Evolutionary conservation across 92 coral and sea anemone species (phyloP).

Genomic region (Ricordea florida): DNA sequence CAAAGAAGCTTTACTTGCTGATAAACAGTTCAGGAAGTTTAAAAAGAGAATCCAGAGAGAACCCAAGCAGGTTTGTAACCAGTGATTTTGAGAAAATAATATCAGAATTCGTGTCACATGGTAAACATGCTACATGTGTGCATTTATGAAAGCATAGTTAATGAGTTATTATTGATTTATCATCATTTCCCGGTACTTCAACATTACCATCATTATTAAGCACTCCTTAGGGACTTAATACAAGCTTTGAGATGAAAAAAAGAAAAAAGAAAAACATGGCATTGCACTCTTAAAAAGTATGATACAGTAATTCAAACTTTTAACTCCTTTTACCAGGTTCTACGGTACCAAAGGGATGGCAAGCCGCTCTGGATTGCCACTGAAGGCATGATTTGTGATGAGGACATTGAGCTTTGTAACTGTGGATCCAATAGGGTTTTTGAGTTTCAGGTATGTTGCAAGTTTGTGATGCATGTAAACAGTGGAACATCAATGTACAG

Average conservation of each 20-base stretch:
- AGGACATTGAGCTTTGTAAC: constrained; percentile 67
- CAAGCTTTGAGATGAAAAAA: no score
- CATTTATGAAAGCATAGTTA: no score
- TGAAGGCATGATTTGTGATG: constrained; percentile 51
- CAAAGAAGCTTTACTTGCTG: constrained; percentile 81
- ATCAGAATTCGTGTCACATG: no score
- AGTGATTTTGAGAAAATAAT: no score
- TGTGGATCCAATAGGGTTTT: constrained; percentile 93
- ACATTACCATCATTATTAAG: no score
- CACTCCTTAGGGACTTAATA: no score
- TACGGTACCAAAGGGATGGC: constrained; percentile 81
- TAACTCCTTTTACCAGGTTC: constrained; percentile 36
- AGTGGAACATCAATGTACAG: no score
- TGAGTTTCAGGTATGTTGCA: constrained; percentile 86
- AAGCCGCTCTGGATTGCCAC: constrained; percentile 93
- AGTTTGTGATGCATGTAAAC: not conserved
- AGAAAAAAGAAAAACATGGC: no score
- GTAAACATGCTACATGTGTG: no score
- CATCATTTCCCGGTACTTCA: no score
- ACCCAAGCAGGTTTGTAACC: constrained; percentile 88
- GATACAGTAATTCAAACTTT: not conserved
- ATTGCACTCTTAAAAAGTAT: not conserved
- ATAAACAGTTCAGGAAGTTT: constrained; percentile 80
- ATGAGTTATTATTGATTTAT: no score
- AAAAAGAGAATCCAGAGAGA: constrained; percentile 77